A percentile compares a stretch with the other conserved stretches of the same genome.
phyloP scores from a whole-genome alignment of 64 coral and sea anemone species.

The Stylophora pistillata region DNA sequence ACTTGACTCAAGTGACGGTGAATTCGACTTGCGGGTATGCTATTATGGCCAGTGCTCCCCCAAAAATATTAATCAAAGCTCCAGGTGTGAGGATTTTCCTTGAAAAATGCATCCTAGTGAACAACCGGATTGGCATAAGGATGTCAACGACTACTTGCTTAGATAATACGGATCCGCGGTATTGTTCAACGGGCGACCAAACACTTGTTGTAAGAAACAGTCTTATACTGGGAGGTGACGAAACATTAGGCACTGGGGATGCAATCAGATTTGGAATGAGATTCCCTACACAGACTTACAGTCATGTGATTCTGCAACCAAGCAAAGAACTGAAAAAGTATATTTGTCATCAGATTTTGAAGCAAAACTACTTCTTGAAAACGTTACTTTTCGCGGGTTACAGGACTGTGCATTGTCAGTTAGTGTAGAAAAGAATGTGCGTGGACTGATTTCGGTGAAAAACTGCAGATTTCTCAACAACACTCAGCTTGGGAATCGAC shows the following conservation, averaged over 20 bases:
- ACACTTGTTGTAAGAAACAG: neutral
- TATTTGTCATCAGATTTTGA: neutral
- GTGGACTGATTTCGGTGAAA: neutral
- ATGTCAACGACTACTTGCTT: neutral
- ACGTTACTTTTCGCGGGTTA: constrained; percentile 19
- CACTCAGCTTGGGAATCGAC: neutral
- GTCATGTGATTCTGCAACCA: neutral
- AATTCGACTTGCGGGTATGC: neutral
- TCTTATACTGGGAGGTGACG: neutral
- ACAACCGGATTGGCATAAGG: neutral
- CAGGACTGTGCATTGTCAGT: neutral
- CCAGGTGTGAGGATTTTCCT: neutral
- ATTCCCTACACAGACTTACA: neutral
- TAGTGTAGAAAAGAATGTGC: neutral
- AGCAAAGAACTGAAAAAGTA: neutral
- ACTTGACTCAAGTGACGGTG: neutral
- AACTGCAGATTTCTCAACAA: constrained; percentile 34
- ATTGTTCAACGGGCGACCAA: neutral
- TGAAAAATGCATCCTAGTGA: neutral
- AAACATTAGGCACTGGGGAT: constrained; percentile 3
- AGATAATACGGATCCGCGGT: rapidly evolving
- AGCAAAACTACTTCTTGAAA: neutral
- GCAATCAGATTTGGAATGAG: neutral
- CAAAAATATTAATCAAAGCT: neutral
- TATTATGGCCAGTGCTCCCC: neutral